Percentiles rank a stretch among this genome's conserved stretches.
Evolutionary conservation across 2,797 vertebrate species (phyloP).

Genomic region (Platalea minor): DNA sequence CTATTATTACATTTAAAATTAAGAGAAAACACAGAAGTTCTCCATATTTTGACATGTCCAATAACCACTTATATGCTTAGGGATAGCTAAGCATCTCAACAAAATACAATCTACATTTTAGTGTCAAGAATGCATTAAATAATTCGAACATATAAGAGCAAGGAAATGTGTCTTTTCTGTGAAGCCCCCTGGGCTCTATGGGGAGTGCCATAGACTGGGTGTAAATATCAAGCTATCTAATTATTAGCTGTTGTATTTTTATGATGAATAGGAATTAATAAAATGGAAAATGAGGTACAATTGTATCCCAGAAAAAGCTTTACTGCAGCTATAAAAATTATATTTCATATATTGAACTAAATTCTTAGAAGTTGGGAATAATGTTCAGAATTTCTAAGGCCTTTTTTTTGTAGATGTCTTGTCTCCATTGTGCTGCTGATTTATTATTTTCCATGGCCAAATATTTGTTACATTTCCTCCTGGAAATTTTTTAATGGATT

Average conservation of each 20-base stretch:
- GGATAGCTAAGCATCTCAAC: not conserved
- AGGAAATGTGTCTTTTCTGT: not conserved
- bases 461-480: constrained; percentile 8
- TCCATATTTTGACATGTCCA: not conserved
- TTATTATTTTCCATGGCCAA: not conserved
- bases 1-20: not conserved
- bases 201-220: not conserved
- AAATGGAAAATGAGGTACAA: not conserved
- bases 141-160: not conserved
- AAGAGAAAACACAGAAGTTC: not conserved
- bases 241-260: not conserved
- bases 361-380: not conserved
- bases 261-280: not conserved
- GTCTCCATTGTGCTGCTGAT: not conserved
- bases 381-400: not conserved
- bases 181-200: not conserved
- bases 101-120: not conserved
- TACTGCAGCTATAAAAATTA: not conserved
- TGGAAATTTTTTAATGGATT: not conserved
- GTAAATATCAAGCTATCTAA: not conserved
- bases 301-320: not conserved
- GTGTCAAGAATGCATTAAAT: not conserved
- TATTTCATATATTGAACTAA: not conserved
- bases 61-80: not conserved
- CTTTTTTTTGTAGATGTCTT: not conserved